These are phyloP conservation scores for Aricia artaxerxes DNA, from an alignment of 2,888 invertebrate species.

Conservation along the genomic window DNA sequence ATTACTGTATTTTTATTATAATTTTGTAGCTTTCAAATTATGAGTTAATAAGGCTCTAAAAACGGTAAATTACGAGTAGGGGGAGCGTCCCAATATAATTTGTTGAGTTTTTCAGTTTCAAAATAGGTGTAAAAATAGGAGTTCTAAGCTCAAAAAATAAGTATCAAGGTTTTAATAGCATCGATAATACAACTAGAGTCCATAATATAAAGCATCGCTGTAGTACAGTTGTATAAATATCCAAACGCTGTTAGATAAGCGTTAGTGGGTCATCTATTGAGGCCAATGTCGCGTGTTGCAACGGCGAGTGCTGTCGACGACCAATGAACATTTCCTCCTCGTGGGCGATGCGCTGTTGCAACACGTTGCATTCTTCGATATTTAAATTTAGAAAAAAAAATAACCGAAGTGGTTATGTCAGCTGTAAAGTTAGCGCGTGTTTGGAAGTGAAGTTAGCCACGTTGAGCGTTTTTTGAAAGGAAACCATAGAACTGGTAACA, in stretches of 20 bases:
- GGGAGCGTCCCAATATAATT: not conserved
- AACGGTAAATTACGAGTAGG: too few species aligned
- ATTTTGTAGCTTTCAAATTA: too few species aligned
- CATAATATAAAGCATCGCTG: not conserved
- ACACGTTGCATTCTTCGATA: slow-evolving; percentile 45
- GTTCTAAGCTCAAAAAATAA: not conserved
- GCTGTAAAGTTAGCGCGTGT: not conserved
- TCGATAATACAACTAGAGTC: not conserved
- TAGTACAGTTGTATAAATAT: slow-evolving; percentile 40
- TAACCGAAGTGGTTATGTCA: not conserved
- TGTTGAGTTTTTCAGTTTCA: too few species aligned
- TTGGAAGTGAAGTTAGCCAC: not conserved
- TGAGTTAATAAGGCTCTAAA: too few species aligned
- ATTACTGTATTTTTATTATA: too few species aligned
- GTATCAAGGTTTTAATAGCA: not conserved
- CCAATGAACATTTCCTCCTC: slow-evolving; percentile 71
- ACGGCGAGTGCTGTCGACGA: slow-evolving; percentile 55
- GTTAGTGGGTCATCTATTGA: slow-evolving; percentile 70
- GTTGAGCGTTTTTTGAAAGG: not conserved
- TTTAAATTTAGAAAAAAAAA: slow-evolving; percentile 17
- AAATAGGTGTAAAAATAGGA: too few species aligned
- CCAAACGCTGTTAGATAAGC: slow-evolving; percentile 59
- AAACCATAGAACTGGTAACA: not conserved
- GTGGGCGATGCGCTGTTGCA: slow-evolving; percentile 34
- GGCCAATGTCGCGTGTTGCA: slow-evolving; percentile 78